Conservation (phyloP, 2,888 invertebrate genomes). For the Cephus sareptanus region DNA sequence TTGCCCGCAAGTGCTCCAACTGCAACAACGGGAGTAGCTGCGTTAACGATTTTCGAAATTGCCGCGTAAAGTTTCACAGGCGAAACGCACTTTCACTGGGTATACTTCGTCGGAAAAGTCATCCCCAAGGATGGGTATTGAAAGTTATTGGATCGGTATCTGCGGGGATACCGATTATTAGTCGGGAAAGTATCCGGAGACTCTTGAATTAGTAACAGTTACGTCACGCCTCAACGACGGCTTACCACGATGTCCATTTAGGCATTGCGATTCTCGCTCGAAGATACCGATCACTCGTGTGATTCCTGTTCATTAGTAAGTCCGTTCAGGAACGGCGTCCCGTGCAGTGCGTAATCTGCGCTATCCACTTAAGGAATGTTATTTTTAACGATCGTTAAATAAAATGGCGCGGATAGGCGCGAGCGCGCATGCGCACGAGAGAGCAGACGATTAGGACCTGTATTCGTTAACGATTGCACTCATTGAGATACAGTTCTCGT, state of each 20-base stretch:
- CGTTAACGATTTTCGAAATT: not conserved
- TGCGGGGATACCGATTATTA: not conserved
- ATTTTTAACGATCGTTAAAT: constrained; percentile 1
- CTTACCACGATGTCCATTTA: not conserved
- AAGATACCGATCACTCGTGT: not conserved
- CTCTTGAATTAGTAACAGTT: not conserved
- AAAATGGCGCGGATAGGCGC: not conserved
- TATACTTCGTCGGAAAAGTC: not conserved
- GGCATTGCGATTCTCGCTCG: not conserved
- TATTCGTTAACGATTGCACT: not conserved
- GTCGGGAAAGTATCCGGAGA: not conserved
- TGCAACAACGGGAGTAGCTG: not conserved
- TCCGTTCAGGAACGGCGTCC: not conserved
- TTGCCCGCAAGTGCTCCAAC: not conserved
- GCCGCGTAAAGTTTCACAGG: not conserved
- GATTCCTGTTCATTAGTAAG: not conserved
- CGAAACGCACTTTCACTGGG: not conserved
- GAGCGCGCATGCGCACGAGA: not conserved
- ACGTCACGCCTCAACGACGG: not conserved
- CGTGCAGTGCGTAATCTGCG: not conserved
- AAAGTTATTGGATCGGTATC: not conserved
- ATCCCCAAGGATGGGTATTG: not conserved
- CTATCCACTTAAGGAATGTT: not conserved
- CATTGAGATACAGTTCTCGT: not conserved
- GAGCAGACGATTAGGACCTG: not conserved